Conservation (phyloP, 2,113 vertebrate species). For the Axis porcinus region DNA sequence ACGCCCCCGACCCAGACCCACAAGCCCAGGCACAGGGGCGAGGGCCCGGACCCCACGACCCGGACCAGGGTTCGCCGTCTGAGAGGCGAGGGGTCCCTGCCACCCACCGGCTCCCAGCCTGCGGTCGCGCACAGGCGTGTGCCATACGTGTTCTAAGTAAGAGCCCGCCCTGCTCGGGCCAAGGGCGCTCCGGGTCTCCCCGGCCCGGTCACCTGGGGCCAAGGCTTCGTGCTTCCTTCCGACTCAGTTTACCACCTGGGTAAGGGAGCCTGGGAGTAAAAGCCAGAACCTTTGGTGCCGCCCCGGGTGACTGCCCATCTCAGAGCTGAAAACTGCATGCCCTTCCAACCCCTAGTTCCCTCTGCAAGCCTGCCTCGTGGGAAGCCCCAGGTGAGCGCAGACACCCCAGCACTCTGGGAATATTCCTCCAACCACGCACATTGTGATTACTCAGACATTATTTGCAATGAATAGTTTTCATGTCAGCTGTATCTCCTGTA, state of each 20-base stretch:
- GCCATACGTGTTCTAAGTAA: neutral
- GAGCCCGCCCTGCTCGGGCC: neutral
- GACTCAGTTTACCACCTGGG: neutral
- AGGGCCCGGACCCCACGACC: neutral
- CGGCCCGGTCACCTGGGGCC: neutral
- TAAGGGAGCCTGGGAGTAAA: neutral
- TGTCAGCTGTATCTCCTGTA: neutral
- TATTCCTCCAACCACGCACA: neutral
- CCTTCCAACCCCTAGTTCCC: neutral
- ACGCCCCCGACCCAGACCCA: neutral
- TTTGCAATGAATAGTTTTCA: neutral
- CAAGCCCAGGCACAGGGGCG: neutral
- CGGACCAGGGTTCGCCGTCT: neutral
- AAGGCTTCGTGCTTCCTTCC: neutral
- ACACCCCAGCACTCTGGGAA: neutral
- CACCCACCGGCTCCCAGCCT: neutral
- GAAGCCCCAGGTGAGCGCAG: neutral
- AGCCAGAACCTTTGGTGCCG: neutral
- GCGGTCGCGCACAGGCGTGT: neutral
- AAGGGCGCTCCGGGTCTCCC: neutral
- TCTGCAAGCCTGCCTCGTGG: neutral
- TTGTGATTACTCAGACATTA: neutral
- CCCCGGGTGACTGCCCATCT: neutral
- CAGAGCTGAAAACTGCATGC: neutral
- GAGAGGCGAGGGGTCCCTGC: constrained; percentile 7